Evolutionary conservation across 2,888 invertebrate species (phyloP).

Genomic region (Rhodophaea formosa): DNA sequence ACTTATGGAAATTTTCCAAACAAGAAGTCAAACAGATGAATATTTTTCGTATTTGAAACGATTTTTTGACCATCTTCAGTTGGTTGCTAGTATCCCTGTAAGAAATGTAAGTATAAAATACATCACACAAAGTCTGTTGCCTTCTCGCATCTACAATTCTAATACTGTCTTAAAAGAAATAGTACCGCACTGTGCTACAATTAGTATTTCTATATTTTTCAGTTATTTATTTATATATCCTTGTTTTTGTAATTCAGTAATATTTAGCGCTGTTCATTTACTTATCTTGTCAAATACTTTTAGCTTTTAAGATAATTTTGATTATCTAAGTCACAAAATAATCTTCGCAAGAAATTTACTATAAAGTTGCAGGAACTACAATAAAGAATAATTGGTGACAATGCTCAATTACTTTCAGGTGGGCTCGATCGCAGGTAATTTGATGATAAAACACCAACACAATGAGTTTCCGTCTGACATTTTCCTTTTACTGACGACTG

Average conservation of each 20-base stretch:
- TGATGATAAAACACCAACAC: slow-evolving; percentile 84
- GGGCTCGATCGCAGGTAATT: slow-evolving; percentile 86
- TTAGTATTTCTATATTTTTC: no score
- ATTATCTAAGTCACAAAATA: no score
- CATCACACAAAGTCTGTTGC: no score
- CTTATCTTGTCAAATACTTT: no score
- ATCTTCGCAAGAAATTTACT: neutral
- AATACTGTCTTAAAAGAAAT: no score
- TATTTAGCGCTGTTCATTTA: no score
- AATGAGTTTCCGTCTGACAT: slow-evolving; percentile 87
- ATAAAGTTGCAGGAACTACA: no score
- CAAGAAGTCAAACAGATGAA: slow-evolving; percentile 32
- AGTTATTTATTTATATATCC: no score
- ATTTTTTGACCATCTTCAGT: slow-evolving; percentile 82
- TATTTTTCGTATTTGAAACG: slow-evolving; percentile 81
- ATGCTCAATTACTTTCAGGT: slow-evolving; percentile 58
- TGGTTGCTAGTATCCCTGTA: slow-evolving; percentile 86
- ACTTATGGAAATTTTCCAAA: slow-evolving; percentile 66
- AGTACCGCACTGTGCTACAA: no score
- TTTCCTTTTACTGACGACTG: slow-evolving; percentile 73
- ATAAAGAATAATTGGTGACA: slow-evolving; percentile 26
- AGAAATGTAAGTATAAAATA: slow-evolving; percentile 81
- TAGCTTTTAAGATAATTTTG: no score
- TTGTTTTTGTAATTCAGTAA: no score
- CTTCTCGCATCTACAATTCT: no score